Base-by-base conservation (phyloP, 2,888 invertebrate species). In the Flabesymbios commensalis region DNA sequence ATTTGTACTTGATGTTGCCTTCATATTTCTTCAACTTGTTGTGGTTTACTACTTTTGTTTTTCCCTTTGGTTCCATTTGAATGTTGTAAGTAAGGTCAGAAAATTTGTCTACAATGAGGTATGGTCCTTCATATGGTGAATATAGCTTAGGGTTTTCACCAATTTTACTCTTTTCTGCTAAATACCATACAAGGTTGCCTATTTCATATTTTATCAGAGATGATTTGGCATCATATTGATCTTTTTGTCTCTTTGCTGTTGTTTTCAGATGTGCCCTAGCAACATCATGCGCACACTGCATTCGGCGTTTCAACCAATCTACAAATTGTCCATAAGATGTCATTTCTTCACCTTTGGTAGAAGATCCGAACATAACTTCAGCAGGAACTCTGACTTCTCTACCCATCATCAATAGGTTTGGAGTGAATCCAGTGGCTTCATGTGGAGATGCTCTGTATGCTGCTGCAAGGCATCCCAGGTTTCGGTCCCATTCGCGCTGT, bases 401-500 rank as follows among this genome's bases (percentile, higher is more conserved):
- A 4, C 49, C 49, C 22, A 26, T 7, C 49, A 49, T 49, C 26
- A 49, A 7, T 19, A 49, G 7, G 28, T 49, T 49, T 26, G 49
- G 26, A 14, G 49, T 49, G 22, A 49, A 28, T 7, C 29, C 19
- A 10, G 49, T 49, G 28, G 10, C 28, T 14, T 49, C 49, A 49
- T 49, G 24, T 7, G 49, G 26, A 7, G 49, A 26, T 10, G 49
- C 49, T 19, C 49, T 49, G 19, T 49, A 49, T 22, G 49, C 49
- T 26, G 49, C 49, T 49, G 49, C 19, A 4, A 49, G 29, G 7
- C 10, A 28, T 7, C 29, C 49, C 14, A 49, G 24, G 19, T 49
- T 7, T 14, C 22, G 29, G 29, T 49, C 49, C 49, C 49, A 49
- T 10, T 49, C 29, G 10, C 10, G 10, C 19, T 49, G 49, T 28